These are phyloP conservation scores for Platichthys flesus DNA, from an alignment of 2,113 vertebrate species.

Conservation along the genomic window DNA sequence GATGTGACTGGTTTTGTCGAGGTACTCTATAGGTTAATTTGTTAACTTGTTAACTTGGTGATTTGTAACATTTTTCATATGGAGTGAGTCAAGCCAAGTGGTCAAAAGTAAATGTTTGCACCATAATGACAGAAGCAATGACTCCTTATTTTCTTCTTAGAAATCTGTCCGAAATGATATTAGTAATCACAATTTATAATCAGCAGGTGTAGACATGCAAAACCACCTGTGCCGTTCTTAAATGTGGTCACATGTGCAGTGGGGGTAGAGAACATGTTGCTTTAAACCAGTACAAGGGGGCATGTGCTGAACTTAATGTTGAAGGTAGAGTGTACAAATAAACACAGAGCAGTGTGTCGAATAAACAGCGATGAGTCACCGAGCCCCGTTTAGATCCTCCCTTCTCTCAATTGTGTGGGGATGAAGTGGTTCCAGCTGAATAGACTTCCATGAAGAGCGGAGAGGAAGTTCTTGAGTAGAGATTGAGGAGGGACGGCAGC, in stretches of 20 bases:
- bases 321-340: constrained; percentile 37
- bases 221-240: background rate
- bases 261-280: background rate
- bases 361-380: constrained; percentile 47
- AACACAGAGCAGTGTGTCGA: constrained; percentile 39
- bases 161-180: too few species aligned
- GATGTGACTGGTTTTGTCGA: too few species aligned
- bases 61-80: too few species aligned
- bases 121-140: too few species aligned
- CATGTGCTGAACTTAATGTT: constrained; percentile 16
- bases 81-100: too few species aligned
- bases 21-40: too few species aligned
- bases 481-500: constrained; percentile 7
- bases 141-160: too few species aligned
- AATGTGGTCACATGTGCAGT: background rate
- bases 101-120: too few species aligned
- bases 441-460: constrained; percentile 41
- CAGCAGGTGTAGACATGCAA: background rate
- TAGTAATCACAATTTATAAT: background rate
- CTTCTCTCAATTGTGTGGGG: constrained; percentile 24
- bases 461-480: constrained; percentile 42
- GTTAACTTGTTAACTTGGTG: too few species aligned
- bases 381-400: constrained; percentile 34
- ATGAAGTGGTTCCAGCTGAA: constrained; percentile 61
- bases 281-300: background rate